Evolutionary conservation across 2,888 invertebrate genomes (phyloP), one percentile per base, ranked within the genome.

Genomic region (Apotomis capreana): DNA sequence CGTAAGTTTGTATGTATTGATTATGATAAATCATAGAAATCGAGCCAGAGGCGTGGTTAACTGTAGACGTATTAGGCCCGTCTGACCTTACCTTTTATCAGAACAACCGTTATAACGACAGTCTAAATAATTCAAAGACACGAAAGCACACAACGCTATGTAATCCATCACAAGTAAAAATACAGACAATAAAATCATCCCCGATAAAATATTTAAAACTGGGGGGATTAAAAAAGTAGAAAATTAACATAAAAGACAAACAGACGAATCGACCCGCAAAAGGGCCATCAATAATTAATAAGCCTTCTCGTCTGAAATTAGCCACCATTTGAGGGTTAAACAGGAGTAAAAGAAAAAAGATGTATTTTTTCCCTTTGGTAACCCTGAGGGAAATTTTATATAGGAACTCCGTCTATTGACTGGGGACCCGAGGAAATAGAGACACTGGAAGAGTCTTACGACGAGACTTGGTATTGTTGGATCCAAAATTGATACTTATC

Each of bases 351-450:
- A 88, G 85, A 83, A 81, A 83, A 89, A 86, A 81, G 79, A 79
- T 79, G 80, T 84, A 79, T 83, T 81, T 87, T 87, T 83, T 79
- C 83, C 78, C 77, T 78, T 79, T 77, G 82, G 81, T 76, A 84
- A 87, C 88, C 91, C 91, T 87, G 79, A 85, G 92, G 91, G 91
- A 91, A 91, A 90, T 92, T 91, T 90, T 91, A 88, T 91, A 88
- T 90, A 89, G 88, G 84, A 87, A 88, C 86, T 87, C 77, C 76
- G 84, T 70, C 76, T 87, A 89, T 89, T 80, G 89, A 84, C 83
- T 84, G 77, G 81, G 83, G 82, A 79, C 77, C 73, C 75, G 46
- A 0, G 0, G 77, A 77, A 60, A n/a, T 79, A 77, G 2, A 36
- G 12, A 0, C 0, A n/a, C 81, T 87, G 26, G 86, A 89, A 78